A percentile compares a stretch with the other conserved stretches of the same genome.
phyloP scores from a whole-genome alignment of 2,888 invertebrate species.

The Caenorhabditis auriculariae region DNA sequence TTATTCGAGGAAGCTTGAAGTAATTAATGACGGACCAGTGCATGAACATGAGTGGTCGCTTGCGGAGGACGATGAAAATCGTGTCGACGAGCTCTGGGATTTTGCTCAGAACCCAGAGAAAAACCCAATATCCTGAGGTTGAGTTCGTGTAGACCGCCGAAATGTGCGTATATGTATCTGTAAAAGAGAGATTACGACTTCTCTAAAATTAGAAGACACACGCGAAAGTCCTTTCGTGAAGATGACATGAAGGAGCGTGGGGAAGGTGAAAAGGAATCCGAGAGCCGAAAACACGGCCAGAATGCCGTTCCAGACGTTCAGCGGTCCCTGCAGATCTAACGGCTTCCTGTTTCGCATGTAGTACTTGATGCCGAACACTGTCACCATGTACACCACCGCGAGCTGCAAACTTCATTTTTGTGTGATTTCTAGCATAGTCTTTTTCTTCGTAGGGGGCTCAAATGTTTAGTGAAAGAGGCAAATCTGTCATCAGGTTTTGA shows the following conservation, averaged over 20 bases:
- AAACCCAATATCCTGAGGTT: slow-evolving; percentile 55
- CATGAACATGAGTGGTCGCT: slow-evolving; percentile 58
- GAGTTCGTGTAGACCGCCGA: slow-evolving; percentile 46
- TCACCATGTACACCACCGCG: slow-evolving; percentile 31
- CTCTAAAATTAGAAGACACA: slow-evolving; percentile 4
- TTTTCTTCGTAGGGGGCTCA: background rate
- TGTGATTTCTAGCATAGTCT: background rate
- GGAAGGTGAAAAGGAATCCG: slow-evolving; percentile 43
- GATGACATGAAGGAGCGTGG: slow-evolving; percentile 44
- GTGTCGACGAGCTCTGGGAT: slow-evolving; percentile 59
- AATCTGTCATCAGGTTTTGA: too few species aligned
- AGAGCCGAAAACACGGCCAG: slow-evolving; percentile 31
- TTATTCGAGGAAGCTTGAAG: background rate
- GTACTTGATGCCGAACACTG: slow-evolving; percentile 35
- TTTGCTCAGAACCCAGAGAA: slow-evolving; percentile 58
- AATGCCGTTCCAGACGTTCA: slow-evolving; percentile 42
- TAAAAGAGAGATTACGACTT: slow-evolving; percentile 3
- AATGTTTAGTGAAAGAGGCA: background rate
- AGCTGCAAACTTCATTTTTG: slow-evolving; percentile 7
- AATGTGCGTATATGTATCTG: slow-evolving; percentile 55
- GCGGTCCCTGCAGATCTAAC: slow-evolving; percentile 28
- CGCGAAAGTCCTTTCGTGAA: slow-evolving; percentile 40
- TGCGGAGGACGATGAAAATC: slow-evolving; percentile 57
- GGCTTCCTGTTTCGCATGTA: slow-evolving; percentile 43
- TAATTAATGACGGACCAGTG: slow-evolving; percentile 36